phyloP scores from a whole-genome alignment of 2,888 invertebrate species.

The Agrotis segetum region DNA sequence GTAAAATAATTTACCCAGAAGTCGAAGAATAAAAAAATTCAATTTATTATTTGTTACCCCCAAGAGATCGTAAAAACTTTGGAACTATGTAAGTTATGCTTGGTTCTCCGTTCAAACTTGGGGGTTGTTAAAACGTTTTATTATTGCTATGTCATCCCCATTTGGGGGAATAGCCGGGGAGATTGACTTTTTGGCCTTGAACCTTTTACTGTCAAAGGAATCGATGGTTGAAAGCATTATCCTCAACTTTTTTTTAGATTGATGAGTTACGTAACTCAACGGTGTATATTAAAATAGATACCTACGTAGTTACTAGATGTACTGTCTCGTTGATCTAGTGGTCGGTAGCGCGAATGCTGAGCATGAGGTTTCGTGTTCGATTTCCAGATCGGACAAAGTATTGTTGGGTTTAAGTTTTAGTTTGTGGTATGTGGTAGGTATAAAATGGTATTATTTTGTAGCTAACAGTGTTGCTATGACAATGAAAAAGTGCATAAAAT shows the following conservation, averaged over 20 bases:
- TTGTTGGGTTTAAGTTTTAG: too few species aligned
- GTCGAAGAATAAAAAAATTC: conserved; percentile 41
- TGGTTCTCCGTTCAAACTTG: conserved; percentile 35
- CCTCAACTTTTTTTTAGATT: not conserved
- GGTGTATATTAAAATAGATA: not conserved
- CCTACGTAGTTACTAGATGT: too few species aligned
- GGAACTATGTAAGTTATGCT: conserved; percentile 49
- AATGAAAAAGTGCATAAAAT: too few species aligned
- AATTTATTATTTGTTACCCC: conserved; percentile 54
- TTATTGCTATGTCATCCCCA: conserved; percentile 35
- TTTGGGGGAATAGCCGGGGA: conserved; percentile 24
- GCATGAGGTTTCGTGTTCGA: too few species aligned
- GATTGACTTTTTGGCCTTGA: conserved; percentile 40
- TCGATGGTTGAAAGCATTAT: not conserved
- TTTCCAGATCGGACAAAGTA: too few species aligned
- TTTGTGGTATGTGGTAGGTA: too few species aligned
- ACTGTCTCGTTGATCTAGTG: too few species aligned
- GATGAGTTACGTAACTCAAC: not conserved
- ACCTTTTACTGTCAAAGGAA: conserved; percentile 6
- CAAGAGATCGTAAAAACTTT: conserved; percentile 54
- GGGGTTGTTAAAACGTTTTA: conserved; percentile 36
- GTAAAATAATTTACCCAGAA: conserved; percentile 12
- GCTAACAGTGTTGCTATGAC: too few species aligned
- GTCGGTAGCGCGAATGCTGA: too few species aligned
- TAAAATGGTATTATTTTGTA: too few species aligned